A percentile compares a stretch with the other conserved stretches of the same genome.
Evolutionary conservation across 2,113 vertebrate genomes (phyloP).

Genomic region (Blennius ocellaris): DNA sequence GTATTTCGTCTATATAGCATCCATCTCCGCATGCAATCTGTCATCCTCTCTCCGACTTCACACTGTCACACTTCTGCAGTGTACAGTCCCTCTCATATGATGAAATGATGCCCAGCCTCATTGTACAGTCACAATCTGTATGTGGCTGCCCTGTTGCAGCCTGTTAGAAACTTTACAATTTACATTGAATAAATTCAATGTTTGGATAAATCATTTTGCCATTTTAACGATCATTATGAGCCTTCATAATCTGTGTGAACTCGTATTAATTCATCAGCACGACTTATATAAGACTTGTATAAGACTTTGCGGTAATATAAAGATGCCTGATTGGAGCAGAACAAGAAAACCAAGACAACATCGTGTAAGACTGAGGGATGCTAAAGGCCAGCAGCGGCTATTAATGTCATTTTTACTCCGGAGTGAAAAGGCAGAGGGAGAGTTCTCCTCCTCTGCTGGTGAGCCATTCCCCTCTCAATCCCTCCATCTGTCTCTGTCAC

Average conservation of each 20-base stretch:
- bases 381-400: slow-evolving; percentile 20
- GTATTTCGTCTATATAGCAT: slow-evolving; percentile 53
- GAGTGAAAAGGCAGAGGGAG: slow-evolving; percentile 24
- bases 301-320: too few relatives aligned
- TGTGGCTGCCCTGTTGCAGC: slow-evolving; percentile 1
- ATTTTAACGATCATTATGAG: too few relatives aligned
- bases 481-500: slow-evolving; percentile 70
- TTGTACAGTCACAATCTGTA: slow-evolving; percentile 10
- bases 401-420: slow-evolving; percentile 35
- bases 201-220: too few relatives aligned
- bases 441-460: slow-evolving; percentile 33
- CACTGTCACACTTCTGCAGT: slow-evolving; percentile 3
- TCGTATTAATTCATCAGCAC: too few relatives aligned
- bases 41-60: slow-evolving; percentile 34
- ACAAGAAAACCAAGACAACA: neutral
- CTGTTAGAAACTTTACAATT: neutral
- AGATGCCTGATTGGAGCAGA: too few relatives aligned
- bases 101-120: slow-evolving; percentile 13
- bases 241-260: too few relatives aligned
- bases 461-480: slow-evolving; percentile 40
- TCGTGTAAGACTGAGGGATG: neutral
- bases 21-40: slow-evolving; percentile 49
- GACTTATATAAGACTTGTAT: too few relatives aligned
- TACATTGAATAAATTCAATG: too few relatives aligned
- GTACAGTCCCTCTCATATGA: neutral